phyloP scores from a whole-genome alignment of 2,888 invertebrate species.

The Metacarcinus magister region DNA sequence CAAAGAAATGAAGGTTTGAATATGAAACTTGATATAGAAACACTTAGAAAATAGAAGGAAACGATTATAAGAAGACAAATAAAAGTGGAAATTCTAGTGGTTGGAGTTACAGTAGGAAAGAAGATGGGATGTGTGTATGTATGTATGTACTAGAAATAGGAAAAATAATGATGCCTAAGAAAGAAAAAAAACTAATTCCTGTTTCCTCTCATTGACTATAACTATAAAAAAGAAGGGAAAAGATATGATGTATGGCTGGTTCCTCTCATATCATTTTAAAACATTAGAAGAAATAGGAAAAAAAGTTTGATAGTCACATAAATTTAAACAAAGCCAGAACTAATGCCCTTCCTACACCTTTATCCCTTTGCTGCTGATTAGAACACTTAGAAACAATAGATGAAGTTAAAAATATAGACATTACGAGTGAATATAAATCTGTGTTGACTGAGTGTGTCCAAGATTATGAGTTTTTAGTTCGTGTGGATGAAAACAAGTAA shows the following conservation, averaged over 20 bases:
- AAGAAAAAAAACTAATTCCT: not conserved
- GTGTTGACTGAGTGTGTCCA: not conserved
- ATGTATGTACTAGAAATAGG: too few relatives aligned
- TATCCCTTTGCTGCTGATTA: not conserved
- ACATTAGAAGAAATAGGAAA: not conserved
- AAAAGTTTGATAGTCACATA: not conserved
- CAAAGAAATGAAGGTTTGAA: too few relatives aligned
- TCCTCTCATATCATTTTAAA: constrained; percentile 22
- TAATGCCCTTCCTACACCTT: not conserved
- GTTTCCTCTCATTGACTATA: not conserved
- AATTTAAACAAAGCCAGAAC: not conserved
- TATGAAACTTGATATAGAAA: too few relatives aligned
- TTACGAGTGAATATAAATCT: not conserved
- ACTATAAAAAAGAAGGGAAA: not conserved
- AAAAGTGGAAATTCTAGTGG: not conserved
- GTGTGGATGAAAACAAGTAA: too few relatives aligned
- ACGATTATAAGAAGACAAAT: not conserved
- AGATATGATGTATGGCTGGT: not conserved
- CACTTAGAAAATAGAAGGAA: not conserved
- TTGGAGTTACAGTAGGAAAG: too few relatives aligned
- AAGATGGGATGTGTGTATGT: too few relatives aligned
- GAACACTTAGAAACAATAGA: not conserved
- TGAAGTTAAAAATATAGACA: not conserved
- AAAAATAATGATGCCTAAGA: not conserved
- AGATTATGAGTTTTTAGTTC: not conserved